These are phyloP conservation scores for Lottia gigantea DNA, from an alignment of 2,888 invertebrate species.

Conservation along the genomic window DNA sequence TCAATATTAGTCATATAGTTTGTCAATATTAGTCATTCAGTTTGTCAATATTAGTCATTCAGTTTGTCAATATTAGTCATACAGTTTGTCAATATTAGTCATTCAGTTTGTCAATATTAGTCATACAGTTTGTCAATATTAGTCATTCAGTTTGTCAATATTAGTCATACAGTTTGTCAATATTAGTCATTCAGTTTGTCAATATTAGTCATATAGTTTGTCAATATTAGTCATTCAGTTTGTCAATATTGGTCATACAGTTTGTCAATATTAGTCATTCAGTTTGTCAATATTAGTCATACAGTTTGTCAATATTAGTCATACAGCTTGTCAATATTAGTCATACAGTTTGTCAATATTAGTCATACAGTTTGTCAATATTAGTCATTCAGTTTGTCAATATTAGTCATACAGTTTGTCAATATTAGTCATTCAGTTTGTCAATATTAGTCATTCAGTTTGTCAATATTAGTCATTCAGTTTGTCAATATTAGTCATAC, in stretches of 20 bases:
- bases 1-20: not conserved
- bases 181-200: not conserved
- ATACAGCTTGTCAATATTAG: not conserved
- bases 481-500: no score
- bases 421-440: no score
- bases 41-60: not conserved
- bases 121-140: not conserved
- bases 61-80: no score
- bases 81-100: not conserved
- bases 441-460: no score
- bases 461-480: no score
- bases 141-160: not conserved
- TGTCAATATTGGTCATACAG: not conserved
- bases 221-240: no score
- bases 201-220: not conserved
- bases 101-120: not conserved
- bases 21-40: not conserved
- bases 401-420: no score
- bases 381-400: conserved; percentile 15
- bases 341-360: not conserved
- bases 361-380: not conserved
- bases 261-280: not conserved
- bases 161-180: not conserved
- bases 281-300: not conserved
- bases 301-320: not conserved